Base-by-base conservation (phyloP, 2,888 invertebrate genomes). In the Pollenia labialis region DNA sequence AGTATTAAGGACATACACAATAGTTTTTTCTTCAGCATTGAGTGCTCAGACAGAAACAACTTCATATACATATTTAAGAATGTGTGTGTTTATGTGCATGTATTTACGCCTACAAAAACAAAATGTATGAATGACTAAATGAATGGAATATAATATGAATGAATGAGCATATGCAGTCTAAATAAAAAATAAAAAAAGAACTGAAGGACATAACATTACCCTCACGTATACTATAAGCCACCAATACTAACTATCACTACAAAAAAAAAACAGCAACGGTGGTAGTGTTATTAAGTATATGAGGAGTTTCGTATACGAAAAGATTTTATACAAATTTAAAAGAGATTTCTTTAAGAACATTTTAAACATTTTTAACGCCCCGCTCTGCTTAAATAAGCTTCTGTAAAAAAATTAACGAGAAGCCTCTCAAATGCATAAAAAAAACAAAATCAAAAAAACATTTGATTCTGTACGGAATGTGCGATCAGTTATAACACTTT, bases 1-100 rank as follows among this genome's bases (percentile, higher is more conserved):
- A 77, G 62, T 74, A 81, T 84, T 81, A 74, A 87, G 84, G 81
- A 81, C 84, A 74, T 68, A 81, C 68, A 71, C 62, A 79, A 75
- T 71, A 23, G 42, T 23, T 81, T 69, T 40, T 48, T 56, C 52
- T 46, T 66, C 23, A 10, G 12, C 6, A n/a, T 64, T 64, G 18
- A 16, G n/a, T 23, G 16, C 75, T 64, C 0, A n/a, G 14, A 58
- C 48, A 16, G 14, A 77, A 66, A 46, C n/a, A 66, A 64, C 54
- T 32, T 32, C 12, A 68, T 48, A 48, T 40, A 52, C 44, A 44
- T 52, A 32, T 46, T 40, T 6, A 46, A 23, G 58, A 46, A 23
- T 12, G 56, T 11, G n/a, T 10, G 12, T 64, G 40, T 46, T 14
- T 64, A 18, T 11, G 7, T 32, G 6, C 16, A 16, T 60, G 6